Percentiles rank a stretch among this genome's conserved stretches.
These are phyloP conservation scores for Caenorhabditis japonica DNA, from an alignment of 2,888 invertebrate species.

Conservation along the genomic window DNA sequence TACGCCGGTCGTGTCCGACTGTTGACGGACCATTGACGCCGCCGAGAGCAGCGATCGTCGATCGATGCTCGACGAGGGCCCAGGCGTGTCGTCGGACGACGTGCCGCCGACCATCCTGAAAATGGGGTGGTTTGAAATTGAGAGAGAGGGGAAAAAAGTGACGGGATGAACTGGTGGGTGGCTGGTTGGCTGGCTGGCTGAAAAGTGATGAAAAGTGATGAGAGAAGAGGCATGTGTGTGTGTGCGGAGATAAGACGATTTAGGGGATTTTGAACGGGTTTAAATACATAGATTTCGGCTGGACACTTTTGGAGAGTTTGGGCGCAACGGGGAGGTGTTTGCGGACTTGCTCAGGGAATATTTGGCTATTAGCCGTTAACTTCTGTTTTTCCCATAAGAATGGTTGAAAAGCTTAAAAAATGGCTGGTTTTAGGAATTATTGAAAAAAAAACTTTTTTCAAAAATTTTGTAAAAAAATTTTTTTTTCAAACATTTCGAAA, in stretches of 20 bases:
- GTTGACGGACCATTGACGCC: slow-evolving; percentile 69
- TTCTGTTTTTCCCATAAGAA: no score
- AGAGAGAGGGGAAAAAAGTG: background rate
- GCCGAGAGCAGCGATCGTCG: slow-evolving; percentile 54
- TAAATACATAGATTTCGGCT: background rate
- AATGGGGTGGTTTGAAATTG: slow-evolving; percentile 3
- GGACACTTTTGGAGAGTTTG: no score
- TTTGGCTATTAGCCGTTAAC: no score
- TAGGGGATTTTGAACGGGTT: background rate
- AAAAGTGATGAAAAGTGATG: no score
- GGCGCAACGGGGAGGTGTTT: no score
- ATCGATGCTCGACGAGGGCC: slow-evolving; percentile 39
- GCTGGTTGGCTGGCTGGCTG: no score
- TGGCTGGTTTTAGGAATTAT: no score
- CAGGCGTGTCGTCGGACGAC: slow-evolving; percentile 35
- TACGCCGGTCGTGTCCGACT: slow-evolving; percentile 64
- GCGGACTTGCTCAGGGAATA: no score
- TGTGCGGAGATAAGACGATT: slow-evolving; percentile 1
- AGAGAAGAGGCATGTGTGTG: background rate
- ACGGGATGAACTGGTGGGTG: slow-evolving; percentile 5
- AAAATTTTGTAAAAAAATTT: no score
- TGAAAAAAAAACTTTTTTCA: no score
- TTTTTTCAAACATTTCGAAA: no score
- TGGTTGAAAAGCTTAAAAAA: no score
- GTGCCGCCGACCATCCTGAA: slow-evolving; percentile 63